Evolutionary conservation across 2,888 invertebrate genomes (phyloP).

Genomic region (Lasioglossum villosulum): DNA sequence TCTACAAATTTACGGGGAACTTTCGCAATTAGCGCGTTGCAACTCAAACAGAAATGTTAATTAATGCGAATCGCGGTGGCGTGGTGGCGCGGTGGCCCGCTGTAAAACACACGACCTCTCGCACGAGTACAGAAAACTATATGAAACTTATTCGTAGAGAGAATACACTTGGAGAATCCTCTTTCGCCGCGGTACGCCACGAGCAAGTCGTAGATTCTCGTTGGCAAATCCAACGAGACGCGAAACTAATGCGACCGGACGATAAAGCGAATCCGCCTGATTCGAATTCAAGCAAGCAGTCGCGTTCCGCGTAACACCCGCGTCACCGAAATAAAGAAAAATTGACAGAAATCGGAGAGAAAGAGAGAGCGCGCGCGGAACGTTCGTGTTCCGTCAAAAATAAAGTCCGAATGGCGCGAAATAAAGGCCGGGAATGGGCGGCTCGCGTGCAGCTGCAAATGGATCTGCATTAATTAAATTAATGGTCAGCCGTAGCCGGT

Average conservation of each 20-base stretch:
- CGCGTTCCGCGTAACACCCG: not conserved
- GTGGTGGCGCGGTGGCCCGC: not conserved
- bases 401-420: conserved; percentile 64
- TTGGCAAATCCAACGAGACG: not conserved
- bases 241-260: not conserved
- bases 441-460: conserved; percentile 66
- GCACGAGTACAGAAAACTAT: not conserved
- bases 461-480: conserved; percentile 73
- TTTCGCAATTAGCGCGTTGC: conserved; percentile 3
- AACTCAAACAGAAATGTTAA: conserved; percentile 8
- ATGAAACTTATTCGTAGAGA: not conserved
- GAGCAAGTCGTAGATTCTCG: not conserved
- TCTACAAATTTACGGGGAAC: not conserved
- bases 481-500: conserved; percentile 63
- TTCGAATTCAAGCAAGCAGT: conserved; percentile 7
- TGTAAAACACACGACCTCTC: not conserved
- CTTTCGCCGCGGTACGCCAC: not conserved
- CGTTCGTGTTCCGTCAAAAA: conserved; percentile 54
- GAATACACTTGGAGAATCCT: conserved; percentile 7
- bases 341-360: not conserved
- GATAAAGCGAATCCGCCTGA: conserved; percentile 8
- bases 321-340: not conserved
- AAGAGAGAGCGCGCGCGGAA: not conserved
- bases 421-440: conserved; percentile 64
- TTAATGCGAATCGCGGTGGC: conserved; percentile 8